These are phyloP conservation scores for Rotaria socialis DNA, from an alignment of 2,888 invertebrate species.

Conservation along the genomic window DNA sequence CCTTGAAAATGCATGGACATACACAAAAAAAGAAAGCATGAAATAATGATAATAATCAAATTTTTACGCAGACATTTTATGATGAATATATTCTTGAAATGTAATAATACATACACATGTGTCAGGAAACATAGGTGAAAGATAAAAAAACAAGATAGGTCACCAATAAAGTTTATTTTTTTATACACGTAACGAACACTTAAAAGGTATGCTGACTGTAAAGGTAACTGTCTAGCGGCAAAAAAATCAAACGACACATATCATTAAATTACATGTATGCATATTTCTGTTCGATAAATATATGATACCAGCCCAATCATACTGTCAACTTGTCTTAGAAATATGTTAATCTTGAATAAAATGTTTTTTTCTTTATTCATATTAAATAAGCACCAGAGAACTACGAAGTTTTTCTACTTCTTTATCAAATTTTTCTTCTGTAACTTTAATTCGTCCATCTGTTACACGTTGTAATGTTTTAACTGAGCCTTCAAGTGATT, in stretches of 20 bases:
- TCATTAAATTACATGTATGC: not conserved
- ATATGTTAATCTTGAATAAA: no score
- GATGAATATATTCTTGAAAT: not conserved
- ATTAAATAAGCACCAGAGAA: constrained; percentile 39
- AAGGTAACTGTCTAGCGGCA: not conserved
- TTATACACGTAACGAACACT: not conserved
- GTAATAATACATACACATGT: not conserved
- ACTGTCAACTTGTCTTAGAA: not conserved
- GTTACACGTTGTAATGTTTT: constrained; percentile 41
- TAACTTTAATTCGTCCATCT: constrained; percentile 39
- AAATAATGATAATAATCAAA: not conserved
- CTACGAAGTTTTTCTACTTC: constrained; percentile 41
- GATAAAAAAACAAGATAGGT: not conserved
- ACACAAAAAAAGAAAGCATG: no score
- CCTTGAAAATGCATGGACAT: not conserved
- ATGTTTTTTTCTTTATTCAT: not conserved
- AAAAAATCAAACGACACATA: not conserved
- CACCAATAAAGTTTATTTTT: not conserved
- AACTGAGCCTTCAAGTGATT: constrained; percentile 44
- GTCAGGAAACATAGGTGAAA: not conserved
- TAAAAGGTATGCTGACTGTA: not conserved
- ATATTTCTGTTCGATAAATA: not conserved
- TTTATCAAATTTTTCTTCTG: constrained; percentile 45
- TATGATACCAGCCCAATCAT: not conserved
- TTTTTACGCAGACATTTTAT: not conserved